A percentile compares a stretch with the other conserved stretches of the same genome.
These are phyloP conservation scores for Periophthalmus modestus DNA, from an alignment of 2,113 vertebrate genomes.

Conservation along the genomic window DNA sequence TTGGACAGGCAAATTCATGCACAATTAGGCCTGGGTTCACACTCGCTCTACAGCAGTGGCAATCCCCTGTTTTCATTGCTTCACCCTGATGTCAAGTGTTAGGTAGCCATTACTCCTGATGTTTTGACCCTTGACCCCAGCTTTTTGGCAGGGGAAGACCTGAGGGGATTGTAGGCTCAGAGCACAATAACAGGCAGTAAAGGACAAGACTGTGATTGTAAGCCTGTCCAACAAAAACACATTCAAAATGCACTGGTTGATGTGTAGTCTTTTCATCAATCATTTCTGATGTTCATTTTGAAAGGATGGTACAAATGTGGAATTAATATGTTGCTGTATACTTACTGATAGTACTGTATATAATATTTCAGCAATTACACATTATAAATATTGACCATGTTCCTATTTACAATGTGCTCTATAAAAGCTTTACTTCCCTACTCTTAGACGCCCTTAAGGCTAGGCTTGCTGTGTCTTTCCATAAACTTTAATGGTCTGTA, in stretches of 20 bases:
- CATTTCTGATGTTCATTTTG: no score
- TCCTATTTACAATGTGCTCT: neutral
- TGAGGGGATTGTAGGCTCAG: slow-evolving; percentile 40
- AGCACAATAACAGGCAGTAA: slow-evolving; percentile 28
- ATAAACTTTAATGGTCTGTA: neutral
- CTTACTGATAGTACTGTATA: no score
- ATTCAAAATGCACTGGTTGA: neutral
- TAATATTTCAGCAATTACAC: no score
- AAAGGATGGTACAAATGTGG: no score
- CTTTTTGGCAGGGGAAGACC: slow-evolving; percentile 45
- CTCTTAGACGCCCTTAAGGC: neutral
- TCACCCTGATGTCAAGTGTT: slow-evolving; percentile 70
- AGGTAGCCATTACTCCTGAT: slow-evolving; percentile 64
- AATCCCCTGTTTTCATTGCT: neutral
- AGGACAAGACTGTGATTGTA: slow-evolving; percentile 27
- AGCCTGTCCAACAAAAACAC: slow-evolving; percentile 9
- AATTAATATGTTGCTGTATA: no score
- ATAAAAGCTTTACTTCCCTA: neutral
- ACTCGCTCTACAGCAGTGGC: slow-evolving; percentile 3
- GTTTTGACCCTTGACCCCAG: slow-evolving; percentile 67
- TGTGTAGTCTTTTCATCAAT: neutral
- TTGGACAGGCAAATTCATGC: slow-evolving; percentile 11
- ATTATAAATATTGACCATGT: neutral
- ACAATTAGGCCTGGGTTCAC: slow-evolving; percentile 24
- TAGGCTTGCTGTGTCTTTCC: neutral